phyloP scores from a whole-genome alignment of 2,797 vertebrate species.

The Lycodopsis pacificus region DNA sequence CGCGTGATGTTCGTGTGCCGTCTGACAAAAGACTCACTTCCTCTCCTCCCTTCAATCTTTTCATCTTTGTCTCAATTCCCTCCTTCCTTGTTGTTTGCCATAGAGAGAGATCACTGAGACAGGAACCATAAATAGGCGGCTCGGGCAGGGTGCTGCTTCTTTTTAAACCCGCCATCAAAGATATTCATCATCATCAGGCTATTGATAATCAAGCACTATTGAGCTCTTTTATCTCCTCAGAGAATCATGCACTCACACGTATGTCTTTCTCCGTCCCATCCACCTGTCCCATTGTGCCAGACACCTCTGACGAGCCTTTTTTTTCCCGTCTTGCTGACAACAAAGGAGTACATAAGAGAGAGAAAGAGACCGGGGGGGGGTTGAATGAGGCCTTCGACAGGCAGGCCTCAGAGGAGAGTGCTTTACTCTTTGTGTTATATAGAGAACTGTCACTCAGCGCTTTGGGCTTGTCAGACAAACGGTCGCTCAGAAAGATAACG shows the following conservation, averaged over 20 bases:
- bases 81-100: constrained; percentile 70
- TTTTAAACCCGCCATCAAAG: constrained; percentile 77
- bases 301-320: constrained; percentile 65
- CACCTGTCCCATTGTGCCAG: constrained; percentile 75
- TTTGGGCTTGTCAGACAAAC: constrained; percentile 41
- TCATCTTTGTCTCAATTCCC: constrained; percentile 72
- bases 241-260: constrained; percentile 51
- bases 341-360: constrained; percentile 54
- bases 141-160: constrained; percentile 57
- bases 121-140: constrained; percentile 74
- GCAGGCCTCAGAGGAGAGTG: constrained; percentile 45
- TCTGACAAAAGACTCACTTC: constrained; percentile 74
- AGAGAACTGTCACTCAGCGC: constrained; percentile 57
- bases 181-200: constrained; percentile 67
- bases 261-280: constrained; percentile 66
- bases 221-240: constrained; percentile 75
- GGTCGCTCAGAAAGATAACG: constrained; percentile 14
- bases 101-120: constrained; percentile 70
- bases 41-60: constrained; percentile 75
- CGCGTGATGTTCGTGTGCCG: constrained; percentile 54
- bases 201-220: constrained; percentile 83
- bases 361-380: constrained; percentile 21
- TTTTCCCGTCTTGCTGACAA: constrained; percentile 36
- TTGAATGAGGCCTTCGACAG: constrained; percentile 46
- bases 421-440: constrained; percentile 42